Evolutionary conservation across 2,888 invertebrate species (phyloP).

Genomic region (Drosophila seclusa): DNA sequence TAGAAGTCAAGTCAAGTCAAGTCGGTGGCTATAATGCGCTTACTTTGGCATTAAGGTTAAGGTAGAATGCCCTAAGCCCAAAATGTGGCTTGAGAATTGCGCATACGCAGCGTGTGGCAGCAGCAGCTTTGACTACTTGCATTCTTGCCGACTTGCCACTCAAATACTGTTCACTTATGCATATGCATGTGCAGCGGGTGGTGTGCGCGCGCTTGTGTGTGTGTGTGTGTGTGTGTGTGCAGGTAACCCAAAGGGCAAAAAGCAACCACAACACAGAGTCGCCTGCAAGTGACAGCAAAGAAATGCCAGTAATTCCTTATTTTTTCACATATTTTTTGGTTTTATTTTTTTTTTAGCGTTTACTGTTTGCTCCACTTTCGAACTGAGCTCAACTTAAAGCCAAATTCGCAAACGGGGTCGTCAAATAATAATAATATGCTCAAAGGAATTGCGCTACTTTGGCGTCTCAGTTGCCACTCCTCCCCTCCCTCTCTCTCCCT

Average conservation of each 20-base stretch:
- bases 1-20: conserved; percentile 40
- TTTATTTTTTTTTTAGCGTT: not conserved
- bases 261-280: conserved; percentile 14
- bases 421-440: conserved; percentile 41
- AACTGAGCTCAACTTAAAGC: conserved; percentile 33
- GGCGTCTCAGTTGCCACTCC: not conserved
- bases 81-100: conserved; percentile 32
- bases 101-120: conserved; percentile 54
- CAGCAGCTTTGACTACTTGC: conserved; percentile 8
- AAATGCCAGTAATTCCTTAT: conserved; percentile 9
- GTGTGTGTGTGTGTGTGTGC: not conserved
- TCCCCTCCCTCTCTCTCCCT: not conserved
- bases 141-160: conserved; percentile 5
- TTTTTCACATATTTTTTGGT: not conserved
- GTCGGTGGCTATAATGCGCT: conserved; percentile 52
- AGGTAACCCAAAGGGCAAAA: conserved; percentile 1
- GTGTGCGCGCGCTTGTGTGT: not conserved
- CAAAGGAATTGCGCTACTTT: conserved; percentile 37
- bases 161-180: conserved; percentile 52
- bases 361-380: conserved; percentile 9
- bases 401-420: conserved; percentile 24
- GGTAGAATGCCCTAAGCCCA: conserved; percentile 31
- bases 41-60: conserved; percentile 37
- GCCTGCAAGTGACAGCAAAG: conserved; percentile 52
- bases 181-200: conserved; percentile 48